A percentile compares a stretch with the other conserved stretches of the same genome.
These are phyloP conservation scores for Spodoptera frugiperda DNA, from an alignment of 1,140 invertebrate species.

Conservation along the genomic window DNA sequence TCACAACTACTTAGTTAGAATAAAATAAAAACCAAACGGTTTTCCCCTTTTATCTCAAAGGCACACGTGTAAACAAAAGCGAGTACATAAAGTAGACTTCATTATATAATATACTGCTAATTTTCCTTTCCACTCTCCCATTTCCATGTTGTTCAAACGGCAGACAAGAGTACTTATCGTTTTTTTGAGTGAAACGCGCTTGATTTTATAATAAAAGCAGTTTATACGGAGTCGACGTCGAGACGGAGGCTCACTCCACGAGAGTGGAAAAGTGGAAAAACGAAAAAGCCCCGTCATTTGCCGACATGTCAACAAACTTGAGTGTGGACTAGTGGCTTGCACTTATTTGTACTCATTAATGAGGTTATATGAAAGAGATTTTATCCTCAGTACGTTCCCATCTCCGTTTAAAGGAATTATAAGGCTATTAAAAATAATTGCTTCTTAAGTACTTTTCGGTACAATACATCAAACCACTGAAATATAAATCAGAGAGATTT, in stretches of 20 bases:
- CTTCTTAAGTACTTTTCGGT: too few relatives aligned
- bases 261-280: slow-evolving; percentile 53
- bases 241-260: slow-evolving; percentile 51
- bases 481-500: too few relatives aligned
- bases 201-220: slow-evolving; percentile 75
- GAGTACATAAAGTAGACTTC: slow-evolving; percentile 36
- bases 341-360: slow-evolving; percentile 65
- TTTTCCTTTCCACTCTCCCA: slow-evolving; percentile 53
- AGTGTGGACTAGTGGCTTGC: slow-evolving; percentile 53
- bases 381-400: slow-evolving; percentile 14
- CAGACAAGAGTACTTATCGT: slow-evolving; percentile 56
- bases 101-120: slow-evolving; percentile 53
- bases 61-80: slow-evolving; percentile 36
- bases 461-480: too few relatives aligned
- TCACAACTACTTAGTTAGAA: slow-evolving; percentile 15
- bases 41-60: slow-evolving; percentile 27
- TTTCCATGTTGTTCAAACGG: slow-evolving; percentile 61
- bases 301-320: slow-evolving; percentile 66
- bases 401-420: too few relatives aligned
- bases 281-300: slow-evolving; percentile 56
- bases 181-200: slow-evolving; percentile 64
- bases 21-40: neutral
- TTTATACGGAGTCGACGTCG: slow-evolving; percentile 61
- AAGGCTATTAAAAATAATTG: too few relatives aligned
- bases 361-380: slow-evolving; percentile 58